Evolutionary conservation across 2,113 vertebrate species (phyloP), one percentile per base, ranked within the genome.

Genomic region (Catharus minimus): DNA sequence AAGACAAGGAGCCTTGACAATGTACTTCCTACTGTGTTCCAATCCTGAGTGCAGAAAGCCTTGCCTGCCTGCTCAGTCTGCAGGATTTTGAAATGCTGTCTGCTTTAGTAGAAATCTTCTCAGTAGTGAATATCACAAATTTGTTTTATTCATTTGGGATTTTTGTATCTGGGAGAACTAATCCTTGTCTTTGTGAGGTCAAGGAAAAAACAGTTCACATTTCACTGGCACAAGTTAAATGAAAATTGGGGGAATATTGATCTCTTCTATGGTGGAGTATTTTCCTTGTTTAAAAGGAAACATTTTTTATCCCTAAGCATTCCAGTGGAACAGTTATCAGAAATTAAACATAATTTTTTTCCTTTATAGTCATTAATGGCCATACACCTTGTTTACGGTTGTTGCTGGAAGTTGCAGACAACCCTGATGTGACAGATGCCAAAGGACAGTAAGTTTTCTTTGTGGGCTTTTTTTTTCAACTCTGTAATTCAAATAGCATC

Each of bases 401-500:
- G 86, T 98, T 99, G 96, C 97, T 99, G 94, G 99, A 99, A 87
- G 98, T 98, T 44, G 93, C 98, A 22, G 99, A 99, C 76, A 97
- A 97, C 89, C 97, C 97, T 17, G 98, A 99, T 0, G 97, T 98
- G 44, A 98, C 97, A 20, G 99, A 99, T 7, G 98, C 98, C 98
- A 99, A 98, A 98, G 99, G 99, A 98, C 99, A 99, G 99, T 99
- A 97, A 99, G 99, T 99, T 50, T 41, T 82, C 52, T 44, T 30
- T 33, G 32, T 32, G 32, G 23, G 20, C 21, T 24, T 44, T 44
- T 5, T 5, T 81, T 62, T 76, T 55, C 30, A 65, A 38, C 62
- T 73, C 52, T 67, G 16, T 50, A 46, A 66, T 41, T 92, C 43
- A 74, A 92, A 84, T 6, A 77, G 28, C 39, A 44, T 62, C 74